Evolutionary conservation across 2,888 invertebrate genomes (phyloP), one percentile per base, ranked within the genome.

Genomic region (Chrysopilus asiliformis): DNA sequence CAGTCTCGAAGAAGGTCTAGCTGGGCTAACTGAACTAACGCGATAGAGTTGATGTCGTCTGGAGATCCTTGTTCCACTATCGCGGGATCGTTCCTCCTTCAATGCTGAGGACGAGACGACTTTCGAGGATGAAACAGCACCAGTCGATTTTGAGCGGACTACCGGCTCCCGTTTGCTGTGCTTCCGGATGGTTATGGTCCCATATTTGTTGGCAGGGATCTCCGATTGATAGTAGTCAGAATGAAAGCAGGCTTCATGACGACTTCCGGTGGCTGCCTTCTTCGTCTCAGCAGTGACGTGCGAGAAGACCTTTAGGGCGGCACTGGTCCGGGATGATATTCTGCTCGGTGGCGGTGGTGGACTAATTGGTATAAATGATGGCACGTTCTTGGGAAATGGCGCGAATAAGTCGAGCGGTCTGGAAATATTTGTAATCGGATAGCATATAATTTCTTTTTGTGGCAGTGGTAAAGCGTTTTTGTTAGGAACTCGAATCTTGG

Each of bases 401-500:
- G 69, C 65, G 53, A 73, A 72, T 44, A 71, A 65, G 50, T 70
- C 50, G 29, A 51, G 43, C 7, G 49, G 48, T 24, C 47, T 35
- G 25, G 51, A 50, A 16, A 67, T 61, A 37, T 55, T 60, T 25
- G 69, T 69, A 16, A 67, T 59, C 33, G 76, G 76, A 53, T 75
- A 76, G 55, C 74, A 76, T 43, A 74, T 61, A 25, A 75, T 70
- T 63, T 76, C 74, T 44, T 57, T 61, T 41, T 62, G 58, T 68
- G 67, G 41, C 64, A 60, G 26, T 5, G 19, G 25, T 28, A 33
- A 36, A 5, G 34, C 41, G 32, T 45, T 33, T 53, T 70, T 74
- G 66, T 77, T 79, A 58, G 79, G 79, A 34, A 82, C 74, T 57
- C 79, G 71, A 56, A 84, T 82, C 67, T 80, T 78, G 49, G 82